Base-by-base conservation (phyloP, 2,113 vertebrate species). In the Argyrosomus japonicus region DNA sequence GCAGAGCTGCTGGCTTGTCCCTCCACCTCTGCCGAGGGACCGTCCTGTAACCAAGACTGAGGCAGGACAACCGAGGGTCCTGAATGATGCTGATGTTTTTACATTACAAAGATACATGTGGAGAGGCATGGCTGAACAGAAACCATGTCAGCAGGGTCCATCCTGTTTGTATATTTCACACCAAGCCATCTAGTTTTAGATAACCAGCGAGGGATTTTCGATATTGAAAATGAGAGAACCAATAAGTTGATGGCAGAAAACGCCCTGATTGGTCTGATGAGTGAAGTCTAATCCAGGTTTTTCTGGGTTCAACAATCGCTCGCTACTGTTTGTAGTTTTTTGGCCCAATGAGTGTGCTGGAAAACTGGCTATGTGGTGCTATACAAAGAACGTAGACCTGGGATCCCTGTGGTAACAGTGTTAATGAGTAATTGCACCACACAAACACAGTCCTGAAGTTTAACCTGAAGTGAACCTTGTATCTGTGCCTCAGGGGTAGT, bases 1-100 rank as follows among this genome's bases (percentile, higher is more conserved):
- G 87, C 79, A 18, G 87, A 91, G 60, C 64, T 89, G 50, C 81
- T 86, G 15, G 51, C 50, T 6, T 64, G 67, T 65, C 79, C 88
- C 4, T 82, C 88, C 14, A 56, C 87, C 19, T 86, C 88, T 6
- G 27, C 70, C 8, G 43, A 51, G 17, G 63, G 45, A 18, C 65
- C 84, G 0, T 50, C 76, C n/a, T 32, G 25, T 50, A 47, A 32
- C 23, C 74, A 67, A 21, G 74, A 89, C 57, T 86, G 73, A 78
- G 23, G 32, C 21, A 1, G 5, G 23, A 64, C 7, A 7, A 12
- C 17, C 6, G 15, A 21, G 25, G 45, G 29, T 25, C 64, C 11
- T n/a, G 19, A 57, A 73, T 0, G 0, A 74, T 8, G 51, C 12
- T 14, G 12, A 64, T 64, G 15, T 77, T 57, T n/a, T 65, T 58